Evolutionary conservation across 2,888 invertebrate species (phyloP).

Genomic region (Tinea semifulvella): DNA sequence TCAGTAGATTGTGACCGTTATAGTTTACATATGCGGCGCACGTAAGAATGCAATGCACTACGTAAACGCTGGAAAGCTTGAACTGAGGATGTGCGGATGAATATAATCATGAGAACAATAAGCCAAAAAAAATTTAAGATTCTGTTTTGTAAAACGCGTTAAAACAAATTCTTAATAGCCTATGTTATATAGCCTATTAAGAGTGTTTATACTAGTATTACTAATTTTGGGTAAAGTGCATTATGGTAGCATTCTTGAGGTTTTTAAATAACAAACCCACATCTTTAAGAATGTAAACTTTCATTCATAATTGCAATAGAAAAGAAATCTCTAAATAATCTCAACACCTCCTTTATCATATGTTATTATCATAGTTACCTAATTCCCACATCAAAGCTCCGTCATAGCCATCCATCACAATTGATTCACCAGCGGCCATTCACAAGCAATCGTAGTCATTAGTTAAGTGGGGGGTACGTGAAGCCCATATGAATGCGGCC

Average conservation of each 20-base stretch:
- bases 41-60: constrained; percentile 22
- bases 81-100: background rate
- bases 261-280: too few relatives aligned
- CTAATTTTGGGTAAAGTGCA: too few relatives aligned
- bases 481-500: constrained; percentile 10
- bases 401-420: constrained; percentile 12
- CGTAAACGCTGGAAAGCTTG: background rate
- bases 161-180: too few relatives aligned
- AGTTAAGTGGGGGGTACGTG: constrained; percentile 8
- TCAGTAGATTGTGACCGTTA: constrained; percentile 33
- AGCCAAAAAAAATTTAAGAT: too few relatives aligned
- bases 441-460: constrained; percentile 11
- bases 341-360: constrained; percentile 9
- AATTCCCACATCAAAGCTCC: constrained; percentile 11
- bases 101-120: constrained; percentile 6
- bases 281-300: too few relatives aligned
- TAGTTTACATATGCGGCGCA: constrained; percentile 38
- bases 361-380: constrained; percentile 11
- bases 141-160: too few relatives aligned
- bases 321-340: background rate
- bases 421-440: constrained; percentile 12
- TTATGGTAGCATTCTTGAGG: too few relatives aligned
- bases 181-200: too few relatives aligned
- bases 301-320: constrained; percentile 5
- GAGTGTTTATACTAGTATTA: too few relatives aligned